Evolutionary conservation across 1,140 invertebrate species (phyloP), one percentile per base, ranked within the genome.

Genomic region (Colletes gigas): DNA sequence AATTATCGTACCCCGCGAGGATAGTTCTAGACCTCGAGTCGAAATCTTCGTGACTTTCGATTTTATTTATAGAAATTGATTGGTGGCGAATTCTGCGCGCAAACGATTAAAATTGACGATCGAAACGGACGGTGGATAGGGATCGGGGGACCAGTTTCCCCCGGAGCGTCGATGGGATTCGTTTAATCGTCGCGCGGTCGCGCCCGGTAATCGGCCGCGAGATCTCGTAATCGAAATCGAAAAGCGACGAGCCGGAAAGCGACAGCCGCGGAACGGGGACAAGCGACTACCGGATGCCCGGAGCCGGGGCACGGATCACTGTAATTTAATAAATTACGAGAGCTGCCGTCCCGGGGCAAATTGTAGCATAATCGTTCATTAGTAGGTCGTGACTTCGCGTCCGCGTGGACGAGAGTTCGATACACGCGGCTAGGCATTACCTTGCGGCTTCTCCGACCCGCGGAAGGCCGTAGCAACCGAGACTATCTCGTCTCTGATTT

Each of bases 301-400:
- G 84, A 85, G 84, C 69, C 70, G 85, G 65, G 78, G 82, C 83
- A 88, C 79, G 89, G 89, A 93, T 92, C 90, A 93, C 91, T 91
- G 91, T 93, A 93, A 93, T 93, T 93, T 92, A 92, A 92, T 92
- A 92, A 93, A 93, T 93, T 93, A 92, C 92, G 84, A 92, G 91
- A 90, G 91, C 90, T 90, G 89, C 92, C 88, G 91, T 91, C 90
- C 86, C 86, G 88, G 88, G 89, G 90, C 90, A 91, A 93, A 93
- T 92, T 92, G 91, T 92, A 92, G 91, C 90, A 91, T 92, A 93
- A 92, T 93, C 91, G 92, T 92, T 93, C 92, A 93, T 93, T 93
- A 93, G 92, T 92, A 89, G 91, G 92, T 93, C 92, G 92, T 93
- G 92, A 92, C 92, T 93, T 63, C 54, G 68, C 55, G 81, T 81